These are phyloP conservation scores for Gallinago paraguaiae DNA, from an alignment of 2,113 vertebrate genomes.

Conservation along the genomic window DNA sequence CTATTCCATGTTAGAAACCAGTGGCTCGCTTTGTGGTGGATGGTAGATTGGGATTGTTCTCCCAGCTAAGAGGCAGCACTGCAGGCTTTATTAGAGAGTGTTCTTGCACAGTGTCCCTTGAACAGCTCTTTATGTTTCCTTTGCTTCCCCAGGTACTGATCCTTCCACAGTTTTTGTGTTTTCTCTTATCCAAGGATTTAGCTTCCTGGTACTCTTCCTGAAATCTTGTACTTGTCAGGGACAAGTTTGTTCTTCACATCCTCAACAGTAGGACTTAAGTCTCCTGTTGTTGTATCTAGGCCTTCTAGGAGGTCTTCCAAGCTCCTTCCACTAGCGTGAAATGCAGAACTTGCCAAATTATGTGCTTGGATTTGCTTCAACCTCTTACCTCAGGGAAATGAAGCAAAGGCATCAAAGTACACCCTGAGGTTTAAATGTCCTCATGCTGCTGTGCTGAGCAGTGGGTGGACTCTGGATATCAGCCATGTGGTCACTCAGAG, in stretches of 20 bases:
- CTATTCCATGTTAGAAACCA: not conserved
- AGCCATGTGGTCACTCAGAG: not conserved
- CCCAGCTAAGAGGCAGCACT: not conserved
- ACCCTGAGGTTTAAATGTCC: not conserved
- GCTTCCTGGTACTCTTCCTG: not conserved
- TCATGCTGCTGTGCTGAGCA: not conserved
- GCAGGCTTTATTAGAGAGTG: not conserved
- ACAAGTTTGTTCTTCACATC: not conserved
- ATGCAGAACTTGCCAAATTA: not conserved
- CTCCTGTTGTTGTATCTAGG: not conserved
- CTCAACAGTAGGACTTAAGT: rapidly evolving
- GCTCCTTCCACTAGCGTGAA: not conserved
- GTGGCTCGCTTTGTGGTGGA: not conserved
- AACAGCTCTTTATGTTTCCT: not conserved
- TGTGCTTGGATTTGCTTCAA: not conserved
- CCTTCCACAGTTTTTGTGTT: not conserved
- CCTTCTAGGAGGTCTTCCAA: not conserved
- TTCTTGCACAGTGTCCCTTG: not conserved
- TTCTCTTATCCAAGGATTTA: not conserved
- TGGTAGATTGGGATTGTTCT: not conserved
- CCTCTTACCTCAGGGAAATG: not conserved
- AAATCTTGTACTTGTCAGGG: not conserved
- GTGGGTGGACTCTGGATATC: not conserved
- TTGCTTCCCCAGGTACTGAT: not conserved
- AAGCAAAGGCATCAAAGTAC: not conserved